These are phyloP conservation scores for Isichthys henryi DNA, from an alignment of 2,113 vertebrate genomes.

Conservation along the genomic window DNA sequence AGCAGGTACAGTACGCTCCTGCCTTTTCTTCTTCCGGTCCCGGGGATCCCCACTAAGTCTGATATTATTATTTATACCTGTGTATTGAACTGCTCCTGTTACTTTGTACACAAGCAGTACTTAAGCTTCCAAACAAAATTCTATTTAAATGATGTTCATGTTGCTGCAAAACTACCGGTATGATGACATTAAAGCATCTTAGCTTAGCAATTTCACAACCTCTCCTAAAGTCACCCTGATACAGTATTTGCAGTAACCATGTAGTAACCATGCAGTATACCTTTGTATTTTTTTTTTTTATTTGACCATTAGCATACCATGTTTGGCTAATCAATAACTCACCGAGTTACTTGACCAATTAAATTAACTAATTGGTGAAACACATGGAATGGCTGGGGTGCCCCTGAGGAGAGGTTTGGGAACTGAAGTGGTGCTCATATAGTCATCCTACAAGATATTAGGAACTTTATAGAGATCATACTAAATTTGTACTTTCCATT, in stretches of 20 bases:
- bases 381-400: neutral
- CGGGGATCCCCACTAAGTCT: neutral
- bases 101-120: neutral
- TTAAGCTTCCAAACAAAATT: neutral
- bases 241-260: too few species aligned
- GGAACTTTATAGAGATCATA: neutral
- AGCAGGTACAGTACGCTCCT: slow-evolving; percentile 65
- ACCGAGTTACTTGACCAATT: neutral
- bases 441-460: neutral
- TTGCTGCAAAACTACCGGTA: neutral
- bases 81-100: neutral
- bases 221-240: neutral
- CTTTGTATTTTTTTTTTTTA: neutral
- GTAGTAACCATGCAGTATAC: neutral
- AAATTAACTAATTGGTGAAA: neutral
- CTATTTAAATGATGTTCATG: neutral
- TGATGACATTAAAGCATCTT: neutral
- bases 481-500: neutral
- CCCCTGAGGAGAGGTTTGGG: neutral
- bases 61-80: neutral
- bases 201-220: neutral
- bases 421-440: neutral
- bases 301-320: neutral
- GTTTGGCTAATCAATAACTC: neutral
- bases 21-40: too few species aligned